Conservation (phyloP, 2,113 vertebrate species). For the Petromus typicus region DNA sequence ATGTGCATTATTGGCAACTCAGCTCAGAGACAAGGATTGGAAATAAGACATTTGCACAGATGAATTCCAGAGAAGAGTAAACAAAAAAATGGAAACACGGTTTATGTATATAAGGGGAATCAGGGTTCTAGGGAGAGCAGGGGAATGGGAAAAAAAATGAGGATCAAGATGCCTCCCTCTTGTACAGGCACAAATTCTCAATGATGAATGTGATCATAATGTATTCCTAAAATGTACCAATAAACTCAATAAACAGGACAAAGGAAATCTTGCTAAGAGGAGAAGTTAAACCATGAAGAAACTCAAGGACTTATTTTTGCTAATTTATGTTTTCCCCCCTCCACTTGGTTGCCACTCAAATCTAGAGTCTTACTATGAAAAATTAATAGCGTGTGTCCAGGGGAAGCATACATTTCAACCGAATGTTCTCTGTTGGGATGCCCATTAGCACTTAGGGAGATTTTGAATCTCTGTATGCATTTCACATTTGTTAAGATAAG, state of each 20-base stretch:
- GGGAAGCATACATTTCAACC: not conserved
- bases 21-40: slow-evolving; percentile 56
- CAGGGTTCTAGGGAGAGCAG: too few relatives aligned
- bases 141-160: too few relatives aligned
- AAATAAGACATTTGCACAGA: slow-evolving; percentile 68
- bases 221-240: too few relatives aligned
- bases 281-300: slow-evolving; percentile 30
- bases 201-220: too few relatives aligned
- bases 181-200: too few relatives aligned
- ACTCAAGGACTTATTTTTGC: slow-evolving; percentile 67
- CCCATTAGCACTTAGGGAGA: not conserved
- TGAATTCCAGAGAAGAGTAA: slow-evolving; percentile 69
- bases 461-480: not conserved
- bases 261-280: slow-evolving; percentile 67
- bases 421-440: not conserved
- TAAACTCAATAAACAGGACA: too few relatives aligned
- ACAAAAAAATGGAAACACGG: too few relatives aligned
- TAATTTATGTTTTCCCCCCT: slow-evolving; percentile 53
- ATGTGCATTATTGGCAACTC: slow-evolving; percentile 70
- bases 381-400: not conserved
- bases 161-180: too few relatives aligned
- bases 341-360: too few relatives aligned
- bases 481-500: not conserved
- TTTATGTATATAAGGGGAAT: too few relatives aligned
- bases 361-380: not conserved